Conservation (phyloP, 2,797 vertebrate genomes). For the Thaleichthys pacificus region DNA sequence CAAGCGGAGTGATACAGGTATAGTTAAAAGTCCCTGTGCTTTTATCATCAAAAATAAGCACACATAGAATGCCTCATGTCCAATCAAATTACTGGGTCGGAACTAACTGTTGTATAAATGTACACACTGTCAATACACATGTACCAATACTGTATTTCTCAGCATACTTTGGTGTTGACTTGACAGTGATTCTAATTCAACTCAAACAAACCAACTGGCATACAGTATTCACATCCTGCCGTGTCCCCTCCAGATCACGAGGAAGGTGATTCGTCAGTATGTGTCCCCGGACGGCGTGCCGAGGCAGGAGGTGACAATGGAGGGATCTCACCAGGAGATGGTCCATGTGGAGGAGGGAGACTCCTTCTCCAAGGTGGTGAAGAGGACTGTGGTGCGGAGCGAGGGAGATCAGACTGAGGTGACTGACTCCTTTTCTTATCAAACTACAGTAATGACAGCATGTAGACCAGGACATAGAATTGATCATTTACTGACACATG, state of each 20-base stretch:
- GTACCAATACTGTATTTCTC: neutral
- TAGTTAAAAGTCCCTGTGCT: no score
- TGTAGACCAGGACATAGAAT: neutral
- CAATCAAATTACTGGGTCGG: no score
- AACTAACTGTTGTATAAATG: no score
- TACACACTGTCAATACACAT: no score
- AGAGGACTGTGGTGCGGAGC: constrained; percentile 87
- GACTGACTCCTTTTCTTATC: constrained; percentile 15
- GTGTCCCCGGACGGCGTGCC: constrained; percentile 85
- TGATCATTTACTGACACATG: neutral
- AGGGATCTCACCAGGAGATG: constrained; percentile 79
- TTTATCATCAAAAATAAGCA: no score
- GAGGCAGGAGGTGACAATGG: constrained; percentile 83
- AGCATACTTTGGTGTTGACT: neutral
- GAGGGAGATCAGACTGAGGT: constrained; percentile 86
- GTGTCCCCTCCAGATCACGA: constrained; percentile 78
- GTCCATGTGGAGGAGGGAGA: constrained; percentile 83
- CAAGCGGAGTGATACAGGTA: no score
- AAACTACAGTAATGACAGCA: neutral
- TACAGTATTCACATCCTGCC: neutral
- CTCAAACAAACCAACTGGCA: no score
- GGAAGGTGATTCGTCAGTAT: constrained; percentile 88
- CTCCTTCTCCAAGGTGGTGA: constrained; percentile 86
- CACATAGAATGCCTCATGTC: no score
- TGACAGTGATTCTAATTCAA: neutral